Conservation (phyloP, 2,113 vertebrate species). For the Engraulis encrasicolus region DNA sequence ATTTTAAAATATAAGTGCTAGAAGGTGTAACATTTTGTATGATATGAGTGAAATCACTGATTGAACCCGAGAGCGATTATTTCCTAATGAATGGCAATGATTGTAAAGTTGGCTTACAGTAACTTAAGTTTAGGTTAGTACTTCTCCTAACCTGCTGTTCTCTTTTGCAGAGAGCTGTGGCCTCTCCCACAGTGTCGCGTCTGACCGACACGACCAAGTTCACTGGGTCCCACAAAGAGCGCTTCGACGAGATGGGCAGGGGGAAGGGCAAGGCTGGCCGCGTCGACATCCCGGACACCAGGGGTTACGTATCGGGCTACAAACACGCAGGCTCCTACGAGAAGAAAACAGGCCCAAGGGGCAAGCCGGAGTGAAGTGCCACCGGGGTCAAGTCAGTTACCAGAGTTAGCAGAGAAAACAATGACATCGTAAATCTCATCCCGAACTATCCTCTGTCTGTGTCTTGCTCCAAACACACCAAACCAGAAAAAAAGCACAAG, state of each 20-base stretch:
- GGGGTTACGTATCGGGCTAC: constrained; percentile 94
- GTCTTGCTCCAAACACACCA: constrained; percentile 33
- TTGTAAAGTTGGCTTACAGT: too few species aligned
- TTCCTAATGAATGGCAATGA: too few species aligned
- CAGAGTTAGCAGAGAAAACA: constrained; percentile 11
- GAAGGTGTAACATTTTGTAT: too few species aligned
- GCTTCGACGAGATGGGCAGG: constrained; percentile 88
- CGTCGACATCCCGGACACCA: constrained; percentile 89
- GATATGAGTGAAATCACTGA: neutral
- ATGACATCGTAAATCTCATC: constrained; percentile 5
- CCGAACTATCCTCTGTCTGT: constrained; percentile 11
- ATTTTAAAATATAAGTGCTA: neutral
- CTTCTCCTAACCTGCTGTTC: constrained; percentile 13
- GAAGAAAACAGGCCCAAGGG: constrained; percentile 85
- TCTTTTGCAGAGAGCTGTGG: constrained; percentile 83
- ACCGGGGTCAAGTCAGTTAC: neutral
- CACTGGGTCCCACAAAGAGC: constrained; percentile 95
- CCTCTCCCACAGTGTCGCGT: constrained; percentile 90
- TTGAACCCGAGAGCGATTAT: neutral
- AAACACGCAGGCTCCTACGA: constrained; percentile 93
- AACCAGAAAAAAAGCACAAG: constrained; percentile 66
- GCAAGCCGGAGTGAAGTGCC: neutral
- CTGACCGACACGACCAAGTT: constrained; percentile 94
- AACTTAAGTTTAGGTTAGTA: too few species aligned
- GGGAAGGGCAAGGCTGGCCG: constrained; percentile 93